Base-by-base conservation (phyloP, 2,888 invertebrate species). In the Liodrosophila aerea region DNA sequence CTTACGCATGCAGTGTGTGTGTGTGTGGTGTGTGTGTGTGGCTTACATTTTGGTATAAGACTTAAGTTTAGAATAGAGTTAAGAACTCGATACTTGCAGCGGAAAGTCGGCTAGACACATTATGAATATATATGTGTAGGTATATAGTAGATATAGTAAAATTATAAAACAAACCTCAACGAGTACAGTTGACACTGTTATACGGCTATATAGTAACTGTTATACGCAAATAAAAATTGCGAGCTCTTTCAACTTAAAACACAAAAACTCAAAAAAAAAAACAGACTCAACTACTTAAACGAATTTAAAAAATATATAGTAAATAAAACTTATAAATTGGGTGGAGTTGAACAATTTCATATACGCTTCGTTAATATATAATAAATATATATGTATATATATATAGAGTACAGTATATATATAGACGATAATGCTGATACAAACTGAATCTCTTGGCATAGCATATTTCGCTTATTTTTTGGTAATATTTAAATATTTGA, bases 321-420 rank as follows among this genome's bases (percentile, higher is more conserved):
- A 9, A 30, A 30, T 30, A 47, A 72, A 86, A 86, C 86, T 87
- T 83, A 87, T 87, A 87, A 88, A 87, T 83, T 87, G 86, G 87
- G 88, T 87, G 87, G 87, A 87, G 87, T 73, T 70, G 67, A 80
- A 76, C 66, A 73, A 73, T 75, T 66, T 69, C 18, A 46, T 51
- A 50, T 60, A 62, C 44, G 44, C 22, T 30, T 52, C 43, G 40
- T 22, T 22, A 22, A 22, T 22, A 22, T 5, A 54, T 60, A 22
- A 66, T 30, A 49, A 50, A 39, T 36, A 22, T 50, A 39, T 45
- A 39, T 57, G 12, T 37, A 49, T 47, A 52, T 47, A 57, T 18
- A 50, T 40, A 40, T 40, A 27, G 13, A 47, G 49, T 31, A 33
- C 12, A 22, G n/a, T 7, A 9, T 22, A 40, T 16, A 11, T 44